Evolutionary conservation across 2,797 vertebrate species (phyloP).

Genomic region (Tapirus indicus): DNA sequence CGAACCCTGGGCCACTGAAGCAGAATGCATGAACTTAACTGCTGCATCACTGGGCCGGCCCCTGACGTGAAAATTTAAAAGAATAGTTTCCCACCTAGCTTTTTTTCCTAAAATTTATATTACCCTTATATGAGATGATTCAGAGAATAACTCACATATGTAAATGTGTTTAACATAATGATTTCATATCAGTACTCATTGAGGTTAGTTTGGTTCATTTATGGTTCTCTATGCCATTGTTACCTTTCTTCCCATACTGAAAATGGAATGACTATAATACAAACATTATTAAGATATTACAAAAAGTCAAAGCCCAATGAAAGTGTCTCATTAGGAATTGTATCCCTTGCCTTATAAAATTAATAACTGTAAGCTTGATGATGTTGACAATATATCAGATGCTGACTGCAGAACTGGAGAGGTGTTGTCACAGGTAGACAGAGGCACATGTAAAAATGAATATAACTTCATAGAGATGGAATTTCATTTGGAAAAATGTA

Average conservation of each 20-base stretch:
- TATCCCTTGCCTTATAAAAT: not conserved
- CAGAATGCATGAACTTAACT: too few species aligned
- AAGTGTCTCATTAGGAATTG: not conserved
- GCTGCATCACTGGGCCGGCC: too few species aligned
- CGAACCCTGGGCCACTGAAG: too few species aligned
- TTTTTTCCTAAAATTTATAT: not conserved
- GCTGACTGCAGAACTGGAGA: not conserved
- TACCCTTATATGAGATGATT: not conserved
- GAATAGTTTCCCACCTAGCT: not conserved
- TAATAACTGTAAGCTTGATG: not conserved
- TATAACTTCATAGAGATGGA: not conserved
- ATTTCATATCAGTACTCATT: not conserved
- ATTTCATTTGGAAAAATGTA: not conserved
- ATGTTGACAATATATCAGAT: not conserved
- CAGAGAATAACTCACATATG: not conserved
- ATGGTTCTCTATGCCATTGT: not conserved
- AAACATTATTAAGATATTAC: not conserved
- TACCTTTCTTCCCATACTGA: not conserved
- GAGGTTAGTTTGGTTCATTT: not conserved
- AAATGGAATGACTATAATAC: constrained; percentile 1
- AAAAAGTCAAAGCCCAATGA: not conserved
- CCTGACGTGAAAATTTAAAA: not conserved
- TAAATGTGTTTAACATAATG: not conserved
- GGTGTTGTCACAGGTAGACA: not conserved
- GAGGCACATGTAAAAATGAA: not conserved